A percentile compares a stretch with the other conserved stretches of the same genome.
Conservation (phyloP, 2,797 vertebrate species). For the Sibirionetta formosa region DNA sequence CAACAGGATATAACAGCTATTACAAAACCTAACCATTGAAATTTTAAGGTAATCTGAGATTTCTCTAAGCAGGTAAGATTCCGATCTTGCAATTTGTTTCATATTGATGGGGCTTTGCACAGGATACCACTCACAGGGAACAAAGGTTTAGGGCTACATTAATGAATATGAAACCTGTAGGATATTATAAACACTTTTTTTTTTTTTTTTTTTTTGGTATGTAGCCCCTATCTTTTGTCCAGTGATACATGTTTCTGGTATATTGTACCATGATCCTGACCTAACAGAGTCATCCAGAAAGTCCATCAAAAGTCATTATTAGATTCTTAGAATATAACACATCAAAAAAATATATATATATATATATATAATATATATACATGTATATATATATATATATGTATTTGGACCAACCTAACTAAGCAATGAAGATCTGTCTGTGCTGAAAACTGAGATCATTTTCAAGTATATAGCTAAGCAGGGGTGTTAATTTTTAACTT, state of each 20-base stretch:
- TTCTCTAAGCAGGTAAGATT: neutral
- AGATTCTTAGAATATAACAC: conserved; percentile 34
- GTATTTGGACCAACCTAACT: neutral
- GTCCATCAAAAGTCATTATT: conserved; percentile 6
- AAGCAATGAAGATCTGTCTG: conserved; percentile 49
- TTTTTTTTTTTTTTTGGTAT: neutral
- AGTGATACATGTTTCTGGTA: neutral
- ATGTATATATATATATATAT: no score
- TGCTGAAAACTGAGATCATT: conserved; percentile 29
- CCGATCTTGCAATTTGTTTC: neutral
- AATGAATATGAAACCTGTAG: neutral
- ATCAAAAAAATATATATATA: neutral
- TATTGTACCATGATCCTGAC: neutral
- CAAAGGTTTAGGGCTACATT: neutral
- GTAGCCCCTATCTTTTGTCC: neutral
- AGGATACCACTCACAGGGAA: neutral
- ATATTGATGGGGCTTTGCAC: neutral
- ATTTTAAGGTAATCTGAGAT: neutral
- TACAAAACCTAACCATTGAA: neutral
- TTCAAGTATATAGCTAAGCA: conserved; percentile 37
- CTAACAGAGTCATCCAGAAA: neutral
- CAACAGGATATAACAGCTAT: neutral
- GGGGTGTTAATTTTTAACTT: conserved; percentile 55
- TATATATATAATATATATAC: no score
- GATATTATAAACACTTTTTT: neutral